Percentiles rank a stretch among this genome's conserved stretches.
Evolutionary conservation across 1,140 invertebrate species (phyloP).

Genomic region (Drosophila sucinea): DNA sequence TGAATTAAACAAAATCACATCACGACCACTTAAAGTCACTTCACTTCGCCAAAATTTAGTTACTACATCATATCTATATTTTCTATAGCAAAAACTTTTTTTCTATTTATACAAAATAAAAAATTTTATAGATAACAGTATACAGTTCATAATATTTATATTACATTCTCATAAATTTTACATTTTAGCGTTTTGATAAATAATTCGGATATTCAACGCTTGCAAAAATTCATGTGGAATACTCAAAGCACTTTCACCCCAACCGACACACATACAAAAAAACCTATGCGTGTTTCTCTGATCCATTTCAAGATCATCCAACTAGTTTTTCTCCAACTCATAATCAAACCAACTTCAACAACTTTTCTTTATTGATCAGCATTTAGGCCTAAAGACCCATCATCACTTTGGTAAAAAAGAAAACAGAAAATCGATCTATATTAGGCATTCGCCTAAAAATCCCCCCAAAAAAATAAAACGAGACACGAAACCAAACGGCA

Average conservation of each 20-base stretch:
- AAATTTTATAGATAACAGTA: no score
- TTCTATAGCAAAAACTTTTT: no score
- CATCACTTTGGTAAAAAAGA: conserved; percentile 22
- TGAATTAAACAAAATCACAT: no score
- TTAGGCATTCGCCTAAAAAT: conserved; percentile 36
- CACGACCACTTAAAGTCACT: no score
- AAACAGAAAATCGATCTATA: conserved; percentile 49
- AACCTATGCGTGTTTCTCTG: background rate
- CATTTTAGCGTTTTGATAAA: no score
- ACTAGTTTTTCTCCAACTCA: background rate
- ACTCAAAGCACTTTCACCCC: background rate
- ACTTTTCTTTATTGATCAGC: conserved; percentile 41
- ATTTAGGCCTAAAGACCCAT: conserved; percentile 33
- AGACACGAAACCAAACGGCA: conserved; percentile 65
- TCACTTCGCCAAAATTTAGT: no score
- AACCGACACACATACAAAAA: background rate
- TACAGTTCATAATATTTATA: no score
- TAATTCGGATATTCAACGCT: no score
- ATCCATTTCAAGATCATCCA: conserved; percentile 1
- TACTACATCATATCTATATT: no score
- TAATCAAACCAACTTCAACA: conserved; percentile 8
- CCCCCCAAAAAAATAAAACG: conserved; percentile 1
- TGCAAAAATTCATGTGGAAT: background rate
- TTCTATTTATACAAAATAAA: no score
- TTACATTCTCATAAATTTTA: no score